These are phyloP conservation scores for Eurytoma adleriae DNA, from an alignment of 2,888 invertebrate genomes.

Conservation along the genomic window DNA sequence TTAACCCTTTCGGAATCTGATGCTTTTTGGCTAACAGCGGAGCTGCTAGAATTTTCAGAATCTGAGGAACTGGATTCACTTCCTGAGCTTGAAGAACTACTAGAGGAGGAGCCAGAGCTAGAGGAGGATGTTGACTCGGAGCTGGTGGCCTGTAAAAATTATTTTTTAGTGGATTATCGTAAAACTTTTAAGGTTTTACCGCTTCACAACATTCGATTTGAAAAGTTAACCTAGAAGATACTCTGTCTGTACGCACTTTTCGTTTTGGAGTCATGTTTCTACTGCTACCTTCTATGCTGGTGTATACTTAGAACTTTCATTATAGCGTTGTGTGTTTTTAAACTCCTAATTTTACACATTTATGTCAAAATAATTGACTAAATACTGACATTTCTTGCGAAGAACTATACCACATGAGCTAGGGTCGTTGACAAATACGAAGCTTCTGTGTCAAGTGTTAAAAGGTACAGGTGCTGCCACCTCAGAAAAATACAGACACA, in stretches of 20 bases:
- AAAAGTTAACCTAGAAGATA: slow-evolving; percentile 53
- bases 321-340: slow-evolving; percentile 50
- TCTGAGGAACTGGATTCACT: slow-evolving; percentile 74
- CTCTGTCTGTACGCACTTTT: slow-evolving; percentile 65
- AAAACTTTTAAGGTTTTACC: slow-evolving; percentile 20
- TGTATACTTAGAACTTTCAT: slow-evolving; percentile 51
- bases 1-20: slow-evolving; percentile 71
- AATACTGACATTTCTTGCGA: slow-evolving; percentile 44
- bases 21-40: slow-evolving; percentile 70
- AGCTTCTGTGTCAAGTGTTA: slow-evolving; percentile 46
- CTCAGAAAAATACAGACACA: neutral
- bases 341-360: slow-evolving; percentile 52
- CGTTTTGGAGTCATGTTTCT: slow-evolving; percentile 72
- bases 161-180: neutral
- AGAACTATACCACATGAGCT: slow-evolving; percentile 56
- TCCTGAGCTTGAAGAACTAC: slow-evolving; percentile 73
- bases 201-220: slow-evolving; percentile 36
- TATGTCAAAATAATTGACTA: slow-evolving; percentile 57
- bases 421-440: slow-evolving; percentile 55
- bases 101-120: slow-evolving; percentile 72
- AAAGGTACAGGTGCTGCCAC: slow-evolving; percentile 31
- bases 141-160: slow-evolving; percentile 69
- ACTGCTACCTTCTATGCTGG: slow-evolving; percentile 53
- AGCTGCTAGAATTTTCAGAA: slow-evolving; percentile 73
- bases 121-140: slow-evolving; percentile 73